Evolutionary conservation across 2,113 vertebrate species (phyloP), one percentile per base, ranked within the genome.

Genomic region (Oenanthe melanoleuca): DNA sequence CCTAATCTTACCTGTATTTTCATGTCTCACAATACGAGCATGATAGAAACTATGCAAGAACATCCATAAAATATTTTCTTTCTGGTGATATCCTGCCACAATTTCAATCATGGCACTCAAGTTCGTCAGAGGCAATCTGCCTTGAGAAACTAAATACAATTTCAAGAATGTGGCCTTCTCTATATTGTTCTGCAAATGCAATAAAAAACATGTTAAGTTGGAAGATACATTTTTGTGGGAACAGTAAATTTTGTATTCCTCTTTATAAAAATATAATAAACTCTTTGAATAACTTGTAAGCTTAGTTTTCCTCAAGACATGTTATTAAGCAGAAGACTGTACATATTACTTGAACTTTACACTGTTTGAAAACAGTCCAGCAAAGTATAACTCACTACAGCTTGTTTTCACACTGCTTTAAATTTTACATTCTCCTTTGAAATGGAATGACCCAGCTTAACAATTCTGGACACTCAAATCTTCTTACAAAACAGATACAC

Each of bases 1-100:
- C 8, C 19, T 44, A 61, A 65, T 21, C 96, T 97, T 69, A 99
- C 99, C 99, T 96, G 99, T 99, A 91, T 98, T 99, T 94, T 98
- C 80, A 38, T 98, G 97, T 70, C 96, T 97, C 16, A 98, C 93
- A 59, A 99, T 97, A 31, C 98, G 98, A 59, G 98, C 97, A 67
- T 99, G 99, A 95, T 99, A 99, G 13, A 99, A 98, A 31, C 97
- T 80, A 71, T 99, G 98, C 79, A 99, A 97, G 23, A 99, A 89
- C 89, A 99, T 97, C 99, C 99, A 99, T 60, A 97, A 97, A 26
- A 99, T 91, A 8, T 78, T 91, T 93, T 96, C 94, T 67, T 96
- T 97, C 17, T 95, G 97, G 17, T 88, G 97, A 89, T 97, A 98
- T 5, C 65, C 95, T 14, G 98, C 60, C 25, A 98, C 97, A 6